phyloP scores from a whole-genome alignment of 2,888 invertebrate species.

The Scaptomyza cyrtandrae region DNA sequence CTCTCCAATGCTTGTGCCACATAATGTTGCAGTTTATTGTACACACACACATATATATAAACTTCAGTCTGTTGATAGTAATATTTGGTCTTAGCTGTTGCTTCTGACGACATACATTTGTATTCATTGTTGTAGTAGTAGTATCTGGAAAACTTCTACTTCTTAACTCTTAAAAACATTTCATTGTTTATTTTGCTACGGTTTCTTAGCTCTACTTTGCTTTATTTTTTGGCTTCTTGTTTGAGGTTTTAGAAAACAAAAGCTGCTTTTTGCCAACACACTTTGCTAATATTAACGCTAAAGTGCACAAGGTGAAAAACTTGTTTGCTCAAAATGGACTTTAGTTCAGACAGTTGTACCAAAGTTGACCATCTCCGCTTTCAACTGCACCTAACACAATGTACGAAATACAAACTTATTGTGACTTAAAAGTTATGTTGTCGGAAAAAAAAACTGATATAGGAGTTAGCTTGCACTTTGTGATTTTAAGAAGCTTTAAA shows the following conservation, averaged over 20 bases:
- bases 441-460: not conserved
- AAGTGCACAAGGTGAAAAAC: slow-evolving; percentile 62
- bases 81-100: slow-evolving; percentile 43
- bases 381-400: slow-evolving; percentile 6
- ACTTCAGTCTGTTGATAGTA: slow-evolving; percentile 23
- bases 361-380: slow-evolving; percentile 59
- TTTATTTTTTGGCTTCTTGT: slow-evolving; percentile 8
- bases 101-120: slow-evolving; percentile 22
- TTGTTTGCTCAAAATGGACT: slow-evolving; percentile 68
- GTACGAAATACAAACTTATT: not conserved
- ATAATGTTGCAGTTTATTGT: slow-evolving; percentile 10
- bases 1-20: slow-evolving; percentile 3
- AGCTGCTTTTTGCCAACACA: slow-evolving; percentile 62
- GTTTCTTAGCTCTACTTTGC: slow-evolving; percentile 3
- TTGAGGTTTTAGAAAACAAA: slow-evolving; percentile 51
- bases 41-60: not conserved
- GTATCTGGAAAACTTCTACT: slow-evolving; percentile 13
- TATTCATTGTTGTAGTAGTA: not conserved
- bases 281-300: slow-evolving; percentile 64
- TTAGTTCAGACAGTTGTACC: slow-evolving; percentile 64
- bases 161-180: slow-evolving; percentile 22
- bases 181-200: slow-evolving; percentile 25
- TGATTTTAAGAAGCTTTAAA: too few species aligned
- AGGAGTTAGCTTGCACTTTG: not conserved
- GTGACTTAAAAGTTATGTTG: not conserved